Conservation (phyloP, 1,140 invertebrate genomes). For the Asobara japonica region DNA sequence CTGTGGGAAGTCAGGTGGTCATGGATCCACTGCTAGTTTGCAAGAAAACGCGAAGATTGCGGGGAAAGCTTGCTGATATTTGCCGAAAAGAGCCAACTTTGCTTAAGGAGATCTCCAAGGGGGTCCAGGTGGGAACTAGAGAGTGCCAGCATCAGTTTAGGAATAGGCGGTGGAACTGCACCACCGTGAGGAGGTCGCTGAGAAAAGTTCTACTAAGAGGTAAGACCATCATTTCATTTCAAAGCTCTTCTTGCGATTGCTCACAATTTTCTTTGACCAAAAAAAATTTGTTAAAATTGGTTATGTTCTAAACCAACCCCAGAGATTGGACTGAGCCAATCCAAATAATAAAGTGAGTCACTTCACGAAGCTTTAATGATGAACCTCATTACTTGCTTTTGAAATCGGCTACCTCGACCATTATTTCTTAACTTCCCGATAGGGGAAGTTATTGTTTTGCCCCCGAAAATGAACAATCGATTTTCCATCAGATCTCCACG, state of each 20-base stretch:
- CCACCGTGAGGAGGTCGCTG: constrained; percentile 78
- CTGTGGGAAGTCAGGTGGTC: constrained; percentile 82
- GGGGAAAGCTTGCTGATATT: constrained; percentile 80
- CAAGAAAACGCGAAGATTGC: constrained; percentile 78
- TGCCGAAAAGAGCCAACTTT: constrained; percentile 79
- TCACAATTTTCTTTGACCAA: too few species aligned
- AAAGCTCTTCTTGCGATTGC: not conserved
- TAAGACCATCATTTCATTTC: constrained; percentile 64
- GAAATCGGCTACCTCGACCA: too few species aligned
- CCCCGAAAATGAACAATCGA: too few species aligned
- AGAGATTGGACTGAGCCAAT: too few species aligned
- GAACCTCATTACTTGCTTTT: too few species aligned
- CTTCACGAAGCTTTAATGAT: too few species aligned
- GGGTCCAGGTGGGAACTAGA: constrained; percentile 79
- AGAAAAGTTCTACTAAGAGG: constrained; percentile 84
- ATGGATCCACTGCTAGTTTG: constrained; percentile 90
- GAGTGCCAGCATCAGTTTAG: constrained; percentile 89
- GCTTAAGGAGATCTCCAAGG: constrained; percentile 79
- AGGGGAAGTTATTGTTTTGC: too few species aligned
- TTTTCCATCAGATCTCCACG: too few species aligned
- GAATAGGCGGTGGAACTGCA: constrained; percentile 86
- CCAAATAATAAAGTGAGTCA: too few species aligned
- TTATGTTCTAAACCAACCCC: too few species aligned
- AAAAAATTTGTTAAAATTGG: too few species aligned
- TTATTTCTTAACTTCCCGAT: too few species aligned